Evolutionary conservation across 2,797 vertebrate genomes (phyloP), one percentile per base, ranked within the genome.

Genomic region (Chaunax sp.): DNA sequence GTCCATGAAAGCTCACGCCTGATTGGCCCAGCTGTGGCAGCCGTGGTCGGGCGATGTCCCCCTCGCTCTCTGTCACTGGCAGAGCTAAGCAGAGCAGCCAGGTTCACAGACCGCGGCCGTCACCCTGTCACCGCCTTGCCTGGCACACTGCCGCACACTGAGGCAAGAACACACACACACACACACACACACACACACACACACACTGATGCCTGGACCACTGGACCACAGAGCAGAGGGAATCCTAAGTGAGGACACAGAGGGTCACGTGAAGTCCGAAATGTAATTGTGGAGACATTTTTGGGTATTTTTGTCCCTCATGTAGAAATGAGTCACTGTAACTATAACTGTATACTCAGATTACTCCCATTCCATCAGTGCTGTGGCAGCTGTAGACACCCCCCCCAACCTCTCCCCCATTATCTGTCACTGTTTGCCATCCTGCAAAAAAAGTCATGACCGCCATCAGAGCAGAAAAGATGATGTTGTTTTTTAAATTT

Each of bases 21-120:
- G 83, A 91, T 89, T 90, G 82, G 86, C 72, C 83, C 72, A 78
- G 82, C 75, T 79, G 72, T 72, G 78, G 75, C 68, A 56, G 69
- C 75, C 52, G 16, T 20, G 81, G 77, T 77, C 43, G 55, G 54
- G 78, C 57, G 20, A 75, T 38, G 82, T 88, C 87, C 77, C 69
- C 61, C 82, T 84, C 55, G 72, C 84, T 89, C 72, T 76, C 75
- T 64, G 80, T 92, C 85, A 84, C 64, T 18, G 54, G 43, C 40
- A 4, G 66, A 81, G 78, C 75, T 78, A 57, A 91, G 49, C 77
- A 18, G 82, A 89, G 72, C 71, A 60, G 85, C 85, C 87, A 83
- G 84, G 86, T 90, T 91, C 82, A 80, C 70, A 40, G 86, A 57
- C 65, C 51, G 26, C 13, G 37, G 68, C 64, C 62, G 73, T 57